Evolutionary conservation across 2,888 invertebrate genomes (phyloP), one percentile per base, ranked within the genome.

Genomic region (Drosophila lacicola): DNA sequence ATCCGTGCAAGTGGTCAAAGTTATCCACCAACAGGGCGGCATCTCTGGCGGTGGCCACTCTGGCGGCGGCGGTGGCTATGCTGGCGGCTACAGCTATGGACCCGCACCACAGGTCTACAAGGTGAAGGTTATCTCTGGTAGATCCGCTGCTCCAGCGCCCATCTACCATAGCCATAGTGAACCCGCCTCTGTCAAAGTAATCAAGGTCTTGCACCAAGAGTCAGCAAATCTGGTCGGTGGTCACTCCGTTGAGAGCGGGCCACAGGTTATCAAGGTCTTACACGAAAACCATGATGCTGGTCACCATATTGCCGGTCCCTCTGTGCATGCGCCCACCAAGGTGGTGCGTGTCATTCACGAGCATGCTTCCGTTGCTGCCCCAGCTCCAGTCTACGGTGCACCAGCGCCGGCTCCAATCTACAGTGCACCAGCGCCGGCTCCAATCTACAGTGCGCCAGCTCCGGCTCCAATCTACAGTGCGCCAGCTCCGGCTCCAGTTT

Each of bases 301-400:
- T 4, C 47, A 42, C 25, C 34, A 54, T 33, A 11, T 33, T 34
- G 33, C 37, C 2, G 73, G 56, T 0, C 58, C 51, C 39, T 47
- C 54, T 11, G 14, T 61, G 13, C 63, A 65, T 2, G 76, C 67
- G 10, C 76, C 79, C 44, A 70, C 80, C 53, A 89, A 88, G 66
- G 82, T 90, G 39, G 84, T 90, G 42, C 90, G 89, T 13, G 86
- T 90, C 11, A 90, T 90, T 46, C 90, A 90, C 29, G 90, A 90
- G 37, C 89, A 90, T 6, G 60, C 82, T 0, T 66, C 80, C 1
- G 70, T 57, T 4, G 58, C 70, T 33, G 69, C 71, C 3, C 71
- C 75, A 9, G 47, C 61, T 11, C 75, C 65, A 3, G 19, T 56
- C 19, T 64, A 69, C 36, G 39, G 47, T 29, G 60, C 64, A 10